These are phyloP conservation scores for Takifugu bimaculatus DNA, from an alignment of 2,113 vertebrate species.

Conservation along the genomic window DNA sequence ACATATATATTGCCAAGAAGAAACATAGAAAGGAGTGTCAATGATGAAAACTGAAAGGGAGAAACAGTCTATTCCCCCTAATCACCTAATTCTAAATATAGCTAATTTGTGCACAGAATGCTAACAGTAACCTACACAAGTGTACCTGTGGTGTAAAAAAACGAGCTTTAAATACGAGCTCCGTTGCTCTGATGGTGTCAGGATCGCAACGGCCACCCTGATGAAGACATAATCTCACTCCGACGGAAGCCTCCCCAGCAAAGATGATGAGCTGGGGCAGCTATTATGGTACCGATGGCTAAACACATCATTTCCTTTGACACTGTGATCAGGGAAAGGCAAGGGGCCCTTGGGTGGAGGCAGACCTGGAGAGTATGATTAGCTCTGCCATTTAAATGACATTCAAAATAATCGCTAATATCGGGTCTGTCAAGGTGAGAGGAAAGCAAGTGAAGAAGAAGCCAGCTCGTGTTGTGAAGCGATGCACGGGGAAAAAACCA, in stretches of 20 bases:
- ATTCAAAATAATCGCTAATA: slow-evolving; percentile 72
- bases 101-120: slow-evolving; percentile 23
- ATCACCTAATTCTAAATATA: slow-evolving; percentile 44
- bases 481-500: slow-evolving; percentile 19
- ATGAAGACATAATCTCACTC: slow-evolving; percentile 8
- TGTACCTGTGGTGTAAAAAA: slow-evolving; percentile 3
- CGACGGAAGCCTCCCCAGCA: background rate
- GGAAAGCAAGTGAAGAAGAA: slow-evolving; percentile 52
- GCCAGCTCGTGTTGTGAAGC: slow-evolving; percentile 32
- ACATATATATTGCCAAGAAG: background rate
- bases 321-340: slow-evolving; percentile 60
- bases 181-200: slow-evolving; percentile 40
- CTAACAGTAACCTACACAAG: slow-evolving; percentile 7
- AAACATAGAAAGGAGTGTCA: slow-evolving; percentile 34
- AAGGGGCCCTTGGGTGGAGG: slow-evolving; percentile 60
- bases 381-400: slow-evolving; percentile 76
- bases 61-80: slow-evolving; percentile 31
- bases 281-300: slow-evolving; percentile 63
- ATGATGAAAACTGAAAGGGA: slow-evolving; percentile 26
- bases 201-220: slow-evolving; percentile 39
- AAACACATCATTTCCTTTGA: slow-evolving; percentile 69
- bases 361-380: slow-evolving; percentile 61
- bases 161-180: slow-evolving; percentile 24
- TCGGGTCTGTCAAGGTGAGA: slow-evolving; percentile 63
- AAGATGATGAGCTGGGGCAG: slow-evolving; percentile 57